Percentiles rank a stretch among this genome's conserved stretches.
Conservation (phyloP, 2,888 invertebrate genomes). For the Drosophila cognata region DNA sequence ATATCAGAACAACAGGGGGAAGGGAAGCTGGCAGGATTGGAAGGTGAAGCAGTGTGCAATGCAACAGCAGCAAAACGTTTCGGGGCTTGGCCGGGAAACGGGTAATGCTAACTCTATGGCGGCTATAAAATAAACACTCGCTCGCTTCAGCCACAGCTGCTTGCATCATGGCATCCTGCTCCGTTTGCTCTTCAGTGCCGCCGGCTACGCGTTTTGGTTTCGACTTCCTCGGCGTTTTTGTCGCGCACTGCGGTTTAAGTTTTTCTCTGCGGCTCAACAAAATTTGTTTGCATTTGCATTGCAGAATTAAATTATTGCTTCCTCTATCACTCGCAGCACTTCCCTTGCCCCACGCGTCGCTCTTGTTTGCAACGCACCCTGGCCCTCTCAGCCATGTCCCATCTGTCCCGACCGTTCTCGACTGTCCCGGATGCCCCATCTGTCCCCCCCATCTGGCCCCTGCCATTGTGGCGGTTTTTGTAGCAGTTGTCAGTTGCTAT, state of each 20-base stretch:
- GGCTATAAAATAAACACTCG: conserved; percentile 78
- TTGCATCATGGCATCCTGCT: conserved; percentile 50
- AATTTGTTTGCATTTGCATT: conserved; percentile 79
- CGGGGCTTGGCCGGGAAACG: conserved; percentile 35
- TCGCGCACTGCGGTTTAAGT: conserved; percentile 68
- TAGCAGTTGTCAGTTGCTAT: conserved; percentile 37
- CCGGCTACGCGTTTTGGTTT: conserved; percentile 49
- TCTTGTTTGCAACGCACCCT: conserved; percentile 40
- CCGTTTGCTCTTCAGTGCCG: conserved; percentile 12
- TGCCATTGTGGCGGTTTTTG: conserved; percentile 37
- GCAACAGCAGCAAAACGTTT: conserved; percentile 52
- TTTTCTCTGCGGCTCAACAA: conserved; percentile 72
- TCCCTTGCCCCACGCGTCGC: background rate
- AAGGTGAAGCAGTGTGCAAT: conserved; percentile 4
- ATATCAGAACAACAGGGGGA: conserved; percentile 49
- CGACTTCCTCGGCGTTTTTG: conserved; percentile 59
- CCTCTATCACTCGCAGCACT: conserved; percentile 53
- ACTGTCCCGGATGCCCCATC: conserved; percentile 14
- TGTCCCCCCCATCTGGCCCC: conserved; percentile 16
- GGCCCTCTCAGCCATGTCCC: conserved; percentile 36
- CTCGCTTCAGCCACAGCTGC: conserved; percentile 63
- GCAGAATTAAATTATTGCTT: conserved; percentile 81
- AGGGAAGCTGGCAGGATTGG: conserved; percentile 3
- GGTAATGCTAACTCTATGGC: conserved; percentile 61
- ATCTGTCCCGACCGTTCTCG: conserved; percentile 27